These are phyloP conservation scores for Drosophila paulistorum DNA, from an alignment of 1,140 invertebrate species.

Conservation along the genomic window DNA sequence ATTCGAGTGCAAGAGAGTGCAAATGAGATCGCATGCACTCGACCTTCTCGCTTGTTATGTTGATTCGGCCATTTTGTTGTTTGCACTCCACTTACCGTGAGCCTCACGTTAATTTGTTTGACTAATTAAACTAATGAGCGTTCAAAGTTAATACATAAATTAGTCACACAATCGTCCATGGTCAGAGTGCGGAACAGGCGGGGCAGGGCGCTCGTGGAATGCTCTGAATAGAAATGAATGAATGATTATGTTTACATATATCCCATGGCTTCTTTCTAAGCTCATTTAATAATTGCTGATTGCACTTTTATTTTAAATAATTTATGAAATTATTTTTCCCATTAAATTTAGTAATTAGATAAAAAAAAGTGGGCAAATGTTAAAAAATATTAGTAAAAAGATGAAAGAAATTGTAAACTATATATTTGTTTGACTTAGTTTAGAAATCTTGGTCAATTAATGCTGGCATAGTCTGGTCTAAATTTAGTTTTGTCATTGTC, in stretches of 20 bases:
- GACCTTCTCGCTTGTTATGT: conserved; percentile 39
- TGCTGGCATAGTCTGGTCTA: too few species aligned
- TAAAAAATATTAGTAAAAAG: too few species aligned
- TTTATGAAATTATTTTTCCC: background rate
- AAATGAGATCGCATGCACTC: conserved; percentile 42
- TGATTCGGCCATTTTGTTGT: conserved; percentile 79
- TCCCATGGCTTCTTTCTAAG: conserved; percentile 15
- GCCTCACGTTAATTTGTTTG: conserved; percentile 82
- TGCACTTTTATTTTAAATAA: conserved; percentile 8
- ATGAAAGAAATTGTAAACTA: too few species aligned
- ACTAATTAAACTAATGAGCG: conserved; percentile 83
- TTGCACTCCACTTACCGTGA: conserved; percentile 71
- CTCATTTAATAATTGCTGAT: conserved; percentile 36
- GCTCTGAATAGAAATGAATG: background rate
- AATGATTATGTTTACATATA: background rate
- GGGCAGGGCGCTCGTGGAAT: background rate
- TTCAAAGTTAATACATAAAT: conserved; percentile 83
- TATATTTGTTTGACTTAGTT: too few species aligned
- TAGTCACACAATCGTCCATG: conserved; percentile 49
- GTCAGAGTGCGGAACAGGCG: background rate
- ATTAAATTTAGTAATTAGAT: background rate
- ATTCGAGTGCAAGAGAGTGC: conserved; percentile 33
- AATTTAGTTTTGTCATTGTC: too few species aligned
- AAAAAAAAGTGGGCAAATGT: too few species aligned
- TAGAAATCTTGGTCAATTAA: too few species aligned